Evolutionary conservation across 2,797 vertebrate genomes (phyloP), one percentile per base, ranked within the genome.

Genomic region (Pipistrellus nathusii): DNA sequence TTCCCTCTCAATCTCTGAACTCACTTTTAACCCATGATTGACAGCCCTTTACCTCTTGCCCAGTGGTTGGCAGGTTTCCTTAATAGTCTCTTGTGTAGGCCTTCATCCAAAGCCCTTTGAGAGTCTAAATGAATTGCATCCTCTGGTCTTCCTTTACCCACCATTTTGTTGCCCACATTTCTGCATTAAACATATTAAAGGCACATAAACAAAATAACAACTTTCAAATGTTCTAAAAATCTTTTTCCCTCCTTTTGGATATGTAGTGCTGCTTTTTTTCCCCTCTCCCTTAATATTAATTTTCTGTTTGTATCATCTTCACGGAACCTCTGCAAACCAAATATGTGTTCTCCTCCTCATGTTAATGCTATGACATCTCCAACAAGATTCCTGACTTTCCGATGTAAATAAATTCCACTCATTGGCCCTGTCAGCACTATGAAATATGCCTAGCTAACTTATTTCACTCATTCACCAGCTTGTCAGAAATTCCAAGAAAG

Each of bases 11-110:
- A 9, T 87, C 95, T 95, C 82, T 85, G 95, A 97, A 97, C 86
- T 94, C 89, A 95, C 97, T 97, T 97, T 98, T 97, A 95, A 96
- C 95, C 91, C 95, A 46, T 32, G 38, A 94, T 73, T 93, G 96
- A 95, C 95, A 97, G 73, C 71, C 59, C 94, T 93, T 95, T 97
- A 93, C 86, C 86, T 96, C 94, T 96, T 73, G 72, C 91, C 46
- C 83, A 69, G 32, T 96, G 91, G 72, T 91, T 97, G 92, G 85
- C 96, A 95, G 66, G 80, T 96, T 96, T 97, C 87, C 88, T 93
- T 94, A 96, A 85, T 41, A 96, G 94, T 80, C 64, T 94, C 92
- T 96, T 96, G 94, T 96, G 77, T 94, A 94, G 3, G 0, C 55
- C 93, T 95, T 97, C 94, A 93, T 94, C 94, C 96, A 96, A 97